phyloP scores from a whole-genome alignment of 2,888 invertebrate species.

The Agriopis marginaria region DNA sequence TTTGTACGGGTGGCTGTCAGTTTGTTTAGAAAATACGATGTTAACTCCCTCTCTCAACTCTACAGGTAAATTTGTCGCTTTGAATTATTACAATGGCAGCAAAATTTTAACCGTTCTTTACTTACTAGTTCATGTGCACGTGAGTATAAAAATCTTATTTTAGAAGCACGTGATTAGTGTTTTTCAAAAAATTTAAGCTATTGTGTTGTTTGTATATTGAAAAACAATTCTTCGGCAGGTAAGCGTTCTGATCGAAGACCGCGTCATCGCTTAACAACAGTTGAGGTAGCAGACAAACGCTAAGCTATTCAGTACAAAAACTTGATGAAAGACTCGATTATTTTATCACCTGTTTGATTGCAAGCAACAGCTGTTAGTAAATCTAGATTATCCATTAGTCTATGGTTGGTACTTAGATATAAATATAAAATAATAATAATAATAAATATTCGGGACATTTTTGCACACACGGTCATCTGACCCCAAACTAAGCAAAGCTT shows the following conservation, averaged over 20 bases:
- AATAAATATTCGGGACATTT: too few relatives aligned
- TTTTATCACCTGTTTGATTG: neutral
- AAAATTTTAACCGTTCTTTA: slow-evolving; percentile 6
- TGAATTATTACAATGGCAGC: slow-evolving; percentile 13
- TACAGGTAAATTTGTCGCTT: neutral
- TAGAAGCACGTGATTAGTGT: slow-evolving; percentile 3
- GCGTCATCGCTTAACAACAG: too few relatives aligned
- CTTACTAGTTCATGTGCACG: slow-evolving; percentile 4
- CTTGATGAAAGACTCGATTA: neutral
- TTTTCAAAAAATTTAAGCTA: neutral
- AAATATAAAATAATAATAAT: too few relatives aligned
- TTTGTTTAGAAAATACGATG: neutral
- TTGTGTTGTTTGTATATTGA: too few relatives aligned
- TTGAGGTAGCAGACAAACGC: too few relatives aligned
- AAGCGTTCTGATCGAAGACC: too few relatives aligned
- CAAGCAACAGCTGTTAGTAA: neutral
- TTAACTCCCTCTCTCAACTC: neutral
- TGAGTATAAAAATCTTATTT: neutral
- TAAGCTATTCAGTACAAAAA: too few relatives aligned
- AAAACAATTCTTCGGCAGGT: too few relatives aligned
- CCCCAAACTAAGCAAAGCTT: too few relatives aligned
- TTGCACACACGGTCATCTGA: too few relatives aligned
- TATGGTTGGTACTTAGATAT: neutral
- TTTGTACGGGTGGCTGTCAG: neutral
- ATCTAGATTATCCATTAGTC: neutral